Evolutionary conservation across 2,888 invertebrate species (phyloP).

Genomic region (Tuta absoluta): DNA sequence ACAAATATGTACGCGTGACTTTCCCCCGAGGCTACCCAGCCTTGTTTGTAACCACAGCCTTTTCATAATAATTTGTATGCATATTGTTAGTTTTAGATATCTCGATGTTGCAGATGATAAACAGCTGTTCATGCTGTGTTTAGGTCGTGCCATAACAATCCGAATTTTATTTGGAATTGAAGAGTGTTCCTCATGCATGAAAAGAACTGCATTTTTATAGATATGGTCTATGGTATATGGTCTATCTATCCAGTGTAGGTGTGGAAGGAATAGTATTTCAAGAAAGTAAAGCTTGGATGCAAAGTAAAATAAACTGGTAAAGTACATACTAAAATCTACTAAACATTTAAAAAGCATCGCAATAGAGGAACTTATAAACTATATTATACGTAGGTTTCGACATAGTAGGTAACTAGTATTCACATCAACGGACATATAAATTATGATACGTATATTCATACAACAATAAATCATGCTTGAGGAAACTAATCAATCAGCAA

Average conservation of each 20-base stretch:
- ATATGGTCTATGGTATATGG: too few relatives aligned
- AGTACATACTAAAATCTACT: neutral
- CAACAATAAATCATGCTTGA: neutral
- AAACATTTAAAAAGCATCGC: neutral
- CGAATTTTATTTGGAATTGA: neutral
- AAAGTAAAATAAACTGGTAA: too few relatives aligned
- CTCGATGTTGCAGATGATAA: neutral
- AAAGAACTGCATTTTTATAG: neutral
- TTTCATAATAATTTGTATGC: neutral
- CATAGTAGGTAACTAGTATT: neutral
- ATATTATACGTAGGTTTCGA: neutral
- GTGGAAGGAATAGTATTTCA: too few relatives aligned
- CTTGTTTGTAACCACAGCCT: neutral
- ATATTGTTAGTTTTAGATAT: constrained; percentile 1
- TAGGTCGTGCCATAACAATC: neutral
- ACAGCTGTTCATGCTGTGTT: constrained; percentile 1
- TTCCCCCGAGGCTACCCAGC: neutral
- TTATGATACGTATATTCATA: neutral
- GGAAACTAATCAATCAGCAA: neutral
- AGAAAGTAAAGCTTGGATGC: too few relatives aligned
- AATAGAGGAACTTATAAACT: neutral
- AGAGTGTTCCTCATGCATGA: neutral
- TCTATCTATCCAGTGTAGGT: too few relatives aligned
- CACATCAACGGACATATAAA: neutral
- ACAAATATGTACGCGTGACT: constrained; percentile 17